Conservation (phyloP, 2,113 vertebrate species). For the Gobiocypris rarus region DNA sequence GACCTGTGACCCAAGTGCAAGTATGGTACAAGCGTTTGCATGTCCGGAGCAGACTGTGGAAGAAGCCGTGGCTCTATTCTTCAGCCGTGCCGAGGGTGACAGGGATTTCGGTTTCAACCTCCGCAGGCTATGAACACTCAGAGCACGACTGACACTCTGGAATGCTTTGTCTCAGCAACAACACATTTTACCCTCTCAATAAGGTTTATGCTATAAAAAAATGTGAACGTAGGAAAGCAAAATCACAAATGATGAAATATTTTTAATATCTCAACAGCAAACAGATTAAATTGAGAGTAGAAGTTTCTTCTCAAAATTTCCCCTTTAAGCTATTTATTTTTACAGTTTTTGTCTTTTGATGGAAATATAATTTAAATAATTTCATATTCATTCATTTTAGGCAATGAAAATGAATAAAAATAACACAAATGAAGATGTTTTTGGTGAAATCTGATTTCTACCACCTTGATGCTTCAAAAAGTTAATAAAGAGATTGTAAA, state of each 20-base stretch:
- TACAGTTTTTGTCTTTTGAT: neutral
- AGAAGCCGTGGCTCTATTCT: conserved; percentile 50
- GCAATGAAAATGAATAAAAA: neutral
- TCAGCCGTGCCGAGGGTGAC: conserved; percentile 65
- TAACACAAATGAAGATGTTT: too few relatives aligned
- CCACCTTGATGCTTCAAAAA: too few relatives aligned
- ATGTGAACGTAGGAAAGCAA: neutral
- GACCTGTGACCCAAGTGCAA: conserved; percentile 59
- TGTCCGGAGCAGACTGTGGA: conserved; percentile 45
- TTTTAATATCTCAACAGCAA: neutral
- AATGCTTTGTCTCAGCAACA: conserved; percentile 74
- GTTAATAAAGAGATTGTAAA: too few relatives aligned
- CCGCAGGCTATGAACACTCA: conserved; percentile 73
- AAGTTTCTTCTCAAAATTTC: neutral
- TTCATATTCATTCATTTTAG: neutral
- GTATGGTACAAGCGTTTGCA: conserved; percentile 52
- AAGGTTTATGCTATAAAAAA: neutral
- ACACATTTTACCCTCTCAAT: conserved; percentile 13
- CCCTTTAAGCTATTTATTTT: neutral
- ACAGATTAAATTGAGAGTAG: neutral
- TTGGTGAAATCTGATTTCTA: too few relatives aligned
- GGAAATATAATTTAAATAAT: neutral
- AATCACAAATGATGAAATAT: neutral
- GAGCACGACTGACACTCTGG: conserved; percentile 75
- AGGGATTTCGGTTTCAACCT: conserved; percentile 63